Evolutionary conservation across 1,140 invertebrate species (phyloP), one percentile per base, ranked within the genome.

Genomic region (Drosophila nikananu): DNA sequence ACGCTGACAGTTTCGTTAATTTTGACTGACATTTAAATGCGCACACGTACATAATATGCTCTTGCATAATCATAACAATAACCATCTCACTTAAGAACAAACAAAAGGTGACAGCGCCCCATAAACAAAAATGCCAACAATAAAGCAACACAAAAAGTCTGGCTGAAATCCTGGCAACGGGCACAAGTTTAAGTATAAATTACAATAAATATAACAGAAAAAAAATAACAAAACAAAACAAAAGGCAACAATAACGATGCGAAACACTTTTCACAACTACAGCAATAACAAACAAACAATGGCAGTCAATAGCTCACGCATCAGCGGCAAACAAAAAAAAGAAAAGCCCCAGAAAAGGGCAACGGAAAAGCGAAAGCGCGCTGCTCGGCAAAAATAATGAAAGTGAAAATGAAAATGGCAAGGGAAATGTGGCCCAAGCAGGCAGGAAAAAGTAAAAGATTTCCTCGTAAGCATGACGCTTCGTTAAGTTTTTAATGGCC

Each of bases 131-230:
- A n/a, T 65, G 73, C 54, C 75, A 74, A 54, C 39, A 32, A 49
- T 44, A 25, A 60, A n/a, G 48, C 42, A 59, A 66, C 57, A 57
- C 35, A 57, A 64, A 68, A 61, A 63, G 68, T 63, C 42, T 52
- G 57, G 32, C 32, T 54, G 17, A 64, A 55, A 64, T 55, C 60
- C 61, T 39, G 72, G 60, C 30, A 63, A 44, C 52, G 37, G 71
- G 48, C 76, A 55, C 49, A 81, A 81, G 80, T 83, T 87, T 67
- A 81, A 71, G 65, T 84, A 89, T 84, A 90, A 89, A 89, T 84
- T 76, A 76, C 66, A 79, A 89, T 89, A 89, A 90, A 90, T 89
- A 84, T 90, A 81, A 79, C 30, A 68, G 61, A 55, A 57, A 44
- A 37, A 60, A 51, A 12, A 81, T 78, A 60, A 75, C 17, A 66